Percentiles rank a stretch among this genome's conserved stretches.
Evolutionary conservation across 2,888 invertebrate genomes (phyloP).

Genomic region (Lysandra bellargus): DNA sequence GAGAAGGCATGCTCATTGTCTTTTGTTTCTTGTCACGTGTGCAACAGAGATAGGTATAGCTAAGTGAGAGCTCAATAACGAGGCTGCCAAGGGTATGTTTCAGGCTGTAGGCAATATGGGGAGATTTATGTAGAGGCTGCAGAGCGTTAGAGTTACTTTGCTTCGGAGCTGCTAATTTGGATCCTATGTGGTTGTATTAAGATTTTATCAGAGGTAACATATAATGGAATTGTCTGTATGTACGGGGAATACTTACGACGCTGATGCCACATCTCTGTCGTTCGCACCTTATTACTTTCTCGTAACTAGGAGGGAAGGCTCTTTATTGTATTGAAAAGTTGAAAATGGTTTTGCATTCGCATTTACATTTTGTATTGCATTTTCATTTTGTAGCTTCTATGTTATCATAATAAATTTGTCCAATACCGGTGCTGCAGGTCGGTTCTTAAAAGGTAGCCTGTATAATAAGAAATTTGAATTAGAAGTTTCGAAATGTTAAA

Average conservation of each 20-base stretch:
- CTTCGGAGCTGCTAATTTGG: neutral
- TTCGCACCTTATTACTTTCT: conserved; percentile 34
- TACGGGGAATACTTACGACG: conserved; percentile 63
- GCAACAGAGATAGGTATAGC: conserved; percentile 56
- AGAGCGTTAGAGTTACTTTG: neutral
- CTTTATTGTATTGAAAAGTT: conserved; percentile 18
- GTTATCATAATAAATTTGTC: too few species aligned
- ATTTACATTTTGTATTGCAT: neutral
- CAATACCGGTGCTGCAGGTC: too few species aligned
- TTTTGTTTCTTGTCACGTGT: conserved; percentile 44
- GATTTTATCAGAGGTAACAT: neutral
- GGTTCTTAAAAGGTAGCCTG: too few species aligned
- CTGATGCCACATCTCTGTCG: conserved; percentile 64
- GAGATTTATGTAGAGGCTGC: conserved; percentile 71
- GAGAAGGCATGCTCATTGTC: conserved; percentile 56
- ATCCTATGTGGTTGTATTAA: neutral
- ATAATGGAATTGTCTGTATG: conserved; percentile 39
- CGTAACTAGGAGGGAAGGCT: conserved; percentile 12
- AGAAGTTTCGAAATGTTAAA: too few species aligned
- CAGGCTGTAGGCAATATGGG: conserved; percentile 73
- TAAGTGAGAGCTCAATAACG: conserved; percentile 81
- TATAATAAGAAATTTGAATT: too few species aligned
- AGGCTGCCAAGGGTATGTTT: conserved; percentile 78
- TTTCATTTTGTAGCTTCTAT: neutral
- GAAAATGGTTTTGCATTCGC: neutral